These are phyloP conservation scores for Platygyra sinensis DNA, from an alignment of 64 coral and sea anemone species.

Conservation along the genomic window DNA sequence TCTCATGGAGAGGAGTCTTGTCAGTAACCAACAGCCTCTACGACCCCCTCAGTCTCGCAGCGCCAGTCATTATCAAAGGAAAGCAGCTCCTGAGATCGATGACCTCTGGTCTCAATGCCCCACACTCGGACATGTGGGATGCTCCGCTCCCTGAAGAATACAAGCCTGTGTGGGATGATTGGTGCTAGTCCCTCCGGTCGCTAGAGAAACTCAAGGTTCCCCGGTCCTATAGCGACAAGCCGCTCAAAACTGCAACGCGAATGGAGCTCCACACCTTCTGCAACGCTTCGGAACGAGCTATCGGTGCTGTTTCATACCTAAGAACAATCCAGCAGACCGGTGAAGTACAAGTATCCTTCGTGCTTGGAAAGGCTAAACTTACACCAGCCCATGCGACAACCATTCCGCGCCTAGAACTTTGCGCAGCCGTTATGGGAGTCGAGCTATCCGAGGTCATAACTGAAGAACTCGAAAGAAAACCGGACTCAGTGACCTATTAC, in stretches of 20 bases:
- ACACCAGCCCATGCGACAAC: constrained; percentile 9
- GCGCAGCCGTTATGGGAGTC: constrained; percentile 34
- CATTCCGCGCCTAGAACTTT: constrained; percentile 42
- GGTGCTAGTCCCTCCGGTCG: not conserved
- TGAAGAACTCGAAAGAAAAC: constrained; percentile 1
- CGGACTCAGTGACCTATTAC: not conserved
- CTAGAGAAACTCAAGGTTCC: constrained; percentile 4
- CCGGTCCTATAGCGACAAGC: not conserved
- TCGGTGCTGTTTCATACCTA: constrained; percentile 34
- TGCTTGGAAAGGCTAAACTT: constrained; percentile 22
- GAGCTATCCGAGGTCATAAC: not conserved
- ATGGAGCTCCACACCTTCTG: constrained; percentile 49
- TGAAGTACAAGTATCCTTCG: constrained; percentile 15
- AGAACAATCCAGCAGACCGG: not conserved
- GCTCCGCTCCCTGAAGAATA: constrained; percentile 20
- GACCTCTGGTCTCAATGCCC: not conserved
- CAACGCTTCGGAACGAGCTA: not conserved
- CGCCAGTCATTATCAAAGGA: constrained; percentile 17
- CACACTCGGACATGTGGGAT: constrained; percentile 28
- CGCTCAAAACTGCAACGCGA: not conserved
- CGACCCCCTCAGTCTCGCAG: no score
- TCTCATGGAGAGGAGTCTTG: constrained; percentile 76
- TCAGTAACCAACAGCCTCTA: constrained; percentile 64
- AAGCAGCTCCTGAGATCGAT: constrained; percentile 45
- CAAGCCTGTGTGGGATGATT: constrained; percentile 37